A percentile compares a stretch with the other conserved stretches of the same genome.
Conservation (phyloP, 2,888 invertebrate genomes). For the Cetonia aurata region DNA sequence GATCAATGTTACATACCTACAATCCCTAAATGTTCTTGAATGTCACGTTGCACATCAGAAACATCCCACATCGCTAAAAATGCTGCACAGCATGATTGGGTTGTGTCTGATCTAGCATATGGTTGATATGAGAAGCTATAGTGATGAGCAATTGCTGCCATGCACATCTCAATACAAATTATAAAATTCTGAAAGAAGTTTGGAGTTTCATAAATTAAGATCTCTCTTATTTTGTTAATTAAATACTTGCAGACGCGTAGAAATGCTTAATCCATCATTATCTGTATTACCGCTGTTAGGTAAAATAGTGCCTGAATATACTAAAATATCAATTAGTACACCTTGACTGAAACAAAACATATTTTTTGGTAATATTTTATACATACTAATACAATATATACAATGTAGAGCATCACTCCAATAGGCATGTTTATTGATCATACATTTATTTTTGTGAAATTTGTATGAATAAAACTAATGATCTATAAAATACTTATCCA, state of each 20-base stretch:
- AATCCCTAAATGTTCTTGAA: slow-evolving; percentile 92
- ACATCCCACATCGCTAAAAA: slow-evolving; percentile 96
- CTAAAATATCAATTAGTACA: slow-evolving; percentile 88
- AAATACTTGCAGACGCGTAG: slow-evolving; percentile 84
- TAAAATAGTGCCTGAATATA: slow-evolving; percentile 85
- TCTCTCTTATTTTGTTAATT: slow-evolving; percentile 32
- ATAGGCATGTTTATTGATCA: too few species aligned
- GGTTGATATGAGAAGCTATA: slow-evolving; percentile 96
- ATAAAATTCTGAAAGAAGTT: slow-evolving; percentile 83
- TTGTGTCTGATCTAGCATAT: slow-evolving; percentile 71
- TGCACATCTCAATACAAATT: slow-evolving; percentile 98
- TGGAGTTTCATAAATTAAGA: slow-evolving; percentile 30
- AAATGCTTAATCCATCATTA: slow-evolving; percentile 79
- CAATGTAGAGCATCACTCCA: too few species aligned
- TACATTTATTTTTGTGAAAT: neutral
- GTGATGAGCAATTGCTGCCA: slow-evolving; percentile 95
- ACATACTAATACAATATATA: neutral
- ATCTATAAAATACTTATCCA: too few species aligned
- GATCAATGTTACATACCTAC: slow-evolving; percentile 73
- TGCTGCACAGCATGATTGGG: slow-evolving; percentile 77
- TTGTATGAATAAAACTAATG: neutral
- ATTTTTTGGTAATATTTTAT: neutral
- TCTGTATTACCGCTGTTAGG: slow-evolving; percentile 77
- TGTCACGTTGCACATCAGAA: slow-evolving; percentile 94
- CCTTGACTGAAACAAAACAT: slow-evolving; percentile 81